Conservation (phyloP, 2,797 vertebrate species). For the Salarias fasciatus region DNA sequence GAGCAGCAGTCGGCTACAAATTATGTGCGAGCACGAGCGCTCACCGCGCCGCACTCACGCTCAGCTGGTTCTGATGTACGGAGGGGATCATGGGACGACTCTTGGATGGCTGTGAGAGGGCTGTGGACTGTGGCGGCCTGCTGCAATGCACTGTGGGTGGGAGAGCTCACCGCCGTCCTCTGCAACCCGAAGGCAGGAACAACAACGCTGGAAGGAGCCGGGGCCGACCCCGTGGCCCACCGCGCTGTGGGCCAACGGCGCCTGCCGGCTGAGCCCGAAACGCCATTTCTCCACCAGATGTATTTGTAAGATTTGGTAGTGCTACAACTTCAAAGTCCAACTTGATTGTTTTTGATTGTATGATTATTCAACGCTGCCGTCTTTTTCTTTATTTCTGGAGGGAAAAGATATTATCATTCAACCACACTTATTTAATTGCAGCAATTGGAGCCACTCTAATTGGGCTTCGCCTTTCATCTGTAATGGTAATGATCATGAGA, state of each 20-base stretch:
- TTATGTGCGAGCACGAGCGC: slow-evolving; percentile 74
- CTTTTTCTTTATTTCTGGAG: slow-evolving; percentile 83
- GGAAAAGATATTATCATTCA: slow-evolving; percentile 88
- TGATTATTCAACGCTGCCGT: slow-evolving; percentile 85
- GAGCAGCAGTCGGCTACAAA: slow-evolving; percentile 65
- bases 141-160: slow-evolving; percentile 75
- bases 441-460: slow-evolving; percentile 88
- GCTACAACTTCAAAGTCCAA: slow-evolving; percentile 83
- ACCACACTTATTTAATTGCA: slow-evolving; percentile 90
- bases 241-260: slow-evolving; percentile 79
- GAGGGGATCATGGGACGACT: slow-evolving; percentile 71
- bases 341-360: slow-evolving; percentile 87
- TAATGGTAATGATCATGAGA: slow-evolving; percentile 88
- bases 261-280: slow-evolving; percentile 77
- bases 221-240: slow-evolving; percentile 67
- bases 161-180: slow-evolving; percentile 76
- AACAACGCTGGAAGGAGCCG: slow-evolving; percentile 58
- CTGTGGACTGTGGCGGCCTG: slow-evolving; percentile 68
- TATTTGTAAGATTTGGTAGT: slow-evolving; percentile 81
- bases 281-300: slow-evolving; percentile 82
- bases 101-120: slow-evolving; percentile 71
- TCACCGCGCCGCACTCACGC: slow-evolving; percentile 59
- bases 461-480: slow-evolving; percentile 85
- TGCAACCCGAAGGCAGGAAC: slow-evolving; percentile 64
- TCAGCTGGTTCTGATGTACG: slow-evolving; percentile 79